Conservation (phyloP, 2,113 vertebrate genomes). For the Brachypteracias leptosomus region DNA sequence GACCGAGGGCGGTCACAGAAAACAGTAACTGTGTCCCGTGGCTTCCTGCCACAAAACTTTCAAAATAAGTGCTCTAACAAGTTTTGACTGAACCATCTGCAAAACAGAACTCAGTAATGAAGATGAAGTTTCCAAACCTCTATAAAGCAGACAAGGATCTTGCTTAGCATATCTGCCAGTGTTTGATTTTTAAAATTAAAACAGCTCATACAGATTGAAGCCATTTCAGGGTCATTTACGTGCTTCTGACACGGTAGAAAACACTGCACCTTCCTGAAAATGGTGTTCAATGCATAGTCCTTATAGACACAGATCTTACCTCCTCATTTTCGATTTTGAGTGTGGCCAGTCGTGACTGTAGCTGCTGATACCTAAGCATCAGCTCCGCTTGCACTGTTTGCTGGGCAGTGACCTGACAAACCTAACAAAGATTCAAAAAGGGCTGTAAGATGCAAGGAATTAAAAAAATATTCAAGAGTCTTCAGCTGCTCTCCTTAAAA, state of each 20-base stretch:
- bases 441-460: neutral
- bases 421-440: conserved; percentile 74
- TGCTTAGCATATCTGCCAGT: neutral
- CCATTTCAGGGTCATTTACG: neutral
- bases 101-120: neutral
- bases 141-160: neutral
- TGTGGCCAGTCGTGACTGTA: conserved; percentile 92
- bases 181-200: neutral
- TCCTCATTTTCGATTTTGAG: conserved; percentile 98
- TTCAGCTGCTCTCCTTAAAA: neutral
- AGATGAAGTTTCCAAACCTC: neutral
- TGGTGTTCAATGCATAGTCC: neutral
- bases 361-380: conserved; percentile 92
- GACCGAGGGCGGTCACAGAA: neutral
- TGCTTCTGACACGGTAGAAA: neutral
- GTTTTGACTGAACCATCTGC: neutral
- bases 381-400: conserved; percentile 93
- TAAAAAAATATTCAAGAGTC: neutral
- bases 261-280: neutral
- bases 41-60: neutral
- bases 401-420: conserved; percentile 94
- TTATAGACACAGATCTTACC: conserved; percentile 74
- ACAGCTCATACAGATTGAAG: neutral
- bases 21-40: neutral
- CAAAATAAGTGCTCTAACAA: neutral